Base-by-base conservation (phyloP, 1,140 invertebrate genomes). In the Drosophila ananassae region DNA sequence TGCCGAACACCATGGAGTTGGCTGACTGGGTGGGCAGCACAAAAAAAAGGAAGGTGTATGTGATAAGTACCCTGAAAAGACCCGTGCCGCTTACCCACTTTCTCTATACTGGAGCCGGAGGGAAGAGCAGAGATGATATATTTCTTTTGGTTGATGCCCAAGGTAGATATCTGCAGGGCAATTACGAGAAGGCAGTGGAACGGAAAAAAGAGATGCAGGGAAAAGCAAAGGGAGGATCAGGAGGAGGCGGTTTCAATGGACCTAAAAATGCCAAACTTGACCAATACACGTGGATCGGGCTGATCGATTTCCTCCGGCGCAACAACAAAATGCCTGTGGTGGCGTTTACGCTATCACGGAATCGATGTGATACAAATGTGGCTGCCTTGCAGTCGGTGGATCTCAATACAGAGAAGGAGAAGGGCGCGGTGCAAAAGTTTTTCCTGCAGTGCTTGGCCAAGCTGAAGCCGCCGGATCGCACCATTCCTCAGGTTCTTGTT, bases 11-110 rank as follows among this genome's bases (percentile, higher is more conserved):
- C 2, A 92, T 98, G 66, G 96, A 99, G 92, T 98, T 99, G 93
- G 98, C 98, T 1, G 96, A 98, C 89, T 99, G 99, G 99, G 96
- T 99, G 46, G 99, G 99, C 1, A 94, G 95, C 59, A 99, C 97
- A 0, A 98, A 99, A 91, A 95, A 97, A 83, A 94, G 96, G 62
- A 98, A 98, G 90, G 98, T 99, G 61, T 98, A 97, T 91, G 98
- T 99, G 0, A 98, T 99, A 32, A 98, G 96, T 64, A 99, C 99
- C 0, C 91, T 94, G 0, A 98, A 99, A 89, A 93, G 99, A 75
- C 99, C 99, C 0, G 98, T 99, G 2, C 99, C 99, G 0, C 93
- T 99, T 24, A 96, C 98, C 89, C 98, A 99, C 93, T 98, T 96
- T 92, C 92, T 99, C 0, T 99, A 98, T 84, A 97, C 96, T 34